Conservation (phyloP, 2,888 invertebrate genomes). For the Calameuta idolon region DNA sequence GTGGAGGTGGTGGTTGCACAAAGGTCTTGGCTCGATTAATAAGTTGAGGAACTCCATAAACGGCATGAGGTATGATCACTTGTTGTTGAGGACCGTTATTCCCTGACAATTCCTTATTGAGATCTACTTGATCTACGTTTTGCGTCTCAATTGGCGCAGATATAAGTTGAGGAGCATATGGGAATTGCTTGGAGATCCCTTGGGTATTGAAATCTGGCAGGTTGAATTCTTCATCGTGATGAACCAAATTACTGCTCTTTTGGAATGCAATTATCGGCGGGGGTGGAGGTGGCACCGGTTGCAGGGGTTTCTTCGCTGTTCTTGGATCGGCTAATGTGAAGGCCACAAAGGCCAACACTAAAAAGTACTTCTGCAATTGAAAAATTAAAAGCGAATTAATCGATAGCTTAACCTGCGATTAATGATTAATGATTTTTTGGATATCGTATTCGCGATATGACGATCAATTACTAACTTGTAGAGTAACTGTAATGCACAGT, state of each 20-base stretch:
- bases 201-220: background rate
- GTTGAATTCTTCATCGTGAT: background rate
- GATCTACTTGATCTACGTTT: background rate
- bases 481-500: no score
- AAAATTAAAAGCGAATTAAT: background rate
- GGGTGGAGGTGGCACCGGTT: conserved; percentile 12
- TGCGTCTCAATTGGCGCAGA: background rate
- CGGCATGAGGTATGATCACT: background rate
- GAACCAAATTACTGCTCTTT: background rate
- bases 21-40: background rate
- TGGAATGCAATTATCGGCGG: conserved; percentile 8
- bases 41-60: background rate
- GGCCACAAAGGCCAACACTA: conserved; percentile 19
- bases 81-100: background rate
- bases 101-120: background rate
- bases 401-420: background rate
- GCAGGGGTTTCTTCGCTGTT: conserved; percentile 12
- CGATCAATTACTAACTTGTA: no score
- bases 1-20: conserved; percentile 1
- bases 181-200: background rate
- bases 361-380: conserved; percentile 17
- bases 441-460: background rate
- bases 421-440: background rate
- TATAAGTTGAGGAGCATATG: conserved; percentile 11
- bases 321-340: conserved; percentile 12